phyloP scores from a whole-genome alignment of 1,140 invertebrate species.

The Eriocheir sinensis region DNA sequence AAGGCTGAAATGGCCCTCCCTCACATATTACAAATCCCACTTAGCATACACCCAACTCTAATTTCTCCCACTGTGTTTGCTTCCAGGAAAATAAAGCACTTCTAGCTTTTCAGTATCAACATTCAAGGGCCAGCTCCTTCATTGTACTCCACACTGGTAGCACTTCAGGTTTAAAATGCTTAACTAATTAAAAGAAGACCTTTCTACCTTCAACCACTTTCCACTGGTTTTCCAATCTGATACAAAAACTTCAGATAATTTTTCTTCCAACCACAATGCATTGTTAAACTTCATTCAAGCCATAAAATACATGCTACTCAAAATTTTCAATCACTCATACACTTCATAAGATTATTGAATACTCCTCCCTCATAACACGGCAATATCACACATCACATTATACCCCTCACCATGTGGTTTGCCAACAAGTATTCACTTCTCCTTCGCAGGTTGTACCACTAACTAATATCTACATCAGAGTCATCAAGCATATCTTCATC shows the following conservation, averaged over 20 bases:
- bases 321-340: neutral
- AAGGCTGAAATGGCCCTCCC: constrained; percentile 71
- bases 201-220: constrained; percentile 12
- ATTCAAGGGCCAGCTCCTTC: constrained; percentile 46
- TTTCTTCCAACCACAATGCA: neutral
- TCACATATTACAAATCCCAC: constrained; percentile 29
- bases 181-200: neutral
- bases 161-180: constrained; percentile 28
- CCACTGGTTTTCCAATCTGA: constrained; percentile 1
- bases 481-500: constrained; percentile 73
- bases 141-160: constrained; percentile 40
- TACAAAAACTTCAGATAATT: constrained; percentile 54
- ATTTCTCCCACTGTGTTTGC: constrained; percentile 43
- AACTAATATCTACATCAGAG: constrained; percentile 74
- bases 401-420: constrained; percentile 11
- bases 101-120: constrained; percentile 6
- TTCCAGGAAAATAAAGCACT: constrained; percentile 31
- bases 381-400: constrained; percentile 37
- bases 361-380: neutral
- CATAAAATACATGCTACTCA: neutral
- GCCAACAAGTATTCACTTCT: neutral
- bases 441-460: constrained; percentile 26
- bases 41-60: constrained; percentile 29
- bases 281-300: neutral
- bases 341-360: neutral